These are phyloP conservation scores for Arrhopalites spinosus DNA, from an alignment of 2,888 invertebrate genomes.

Conservation along the genomic window DNA sequence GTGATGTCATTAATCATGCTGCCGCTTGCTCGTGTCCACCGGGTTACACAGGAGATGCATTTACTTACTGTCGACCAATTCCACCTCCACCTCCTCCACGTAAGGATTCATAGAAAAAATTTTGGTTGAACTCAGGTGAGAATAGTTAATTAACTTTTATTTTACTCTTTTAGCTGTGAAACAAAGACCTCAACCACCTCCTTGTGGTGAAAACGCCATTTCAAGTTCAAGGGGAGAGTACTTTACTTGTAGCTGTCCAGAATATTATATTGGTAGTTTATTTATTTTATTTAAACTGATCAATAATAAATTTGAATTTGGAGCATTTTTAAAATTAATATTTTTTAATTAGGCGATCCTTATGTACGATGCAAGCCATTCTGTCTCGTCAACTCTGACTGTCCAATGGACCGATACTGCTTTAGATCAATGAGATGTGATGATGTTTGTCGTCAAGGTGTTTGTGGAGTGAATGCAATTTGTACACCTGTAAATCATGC, in stretches of 20 bases:
- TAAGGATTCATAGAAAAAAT: background rate
- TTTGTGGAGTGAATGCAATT: slow-evolving; percentile 65
- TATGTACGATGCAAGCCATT: slow-evolving; percentile 72
- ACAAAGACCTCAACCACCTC: slow-evolving; percentile 43
- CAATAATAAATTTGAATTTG: too few species aligned
- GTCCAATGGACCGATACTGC: slow-evolving; percentile 79
- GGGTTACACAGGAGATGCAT: slow-evolving; percentile 61
- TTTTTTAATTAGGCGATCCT: slow-evolving; percentile 65
- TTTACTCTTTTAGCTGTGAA: background rate
- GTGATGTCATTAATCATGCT: slow-evolving; percentile 75
- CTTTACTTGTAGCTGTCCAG: slow-evolving; percentile 53
- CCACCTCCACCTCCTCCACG: slow-evolving; percentile 52
- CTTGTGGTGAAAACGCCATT: slow-evolving; percentile 61
- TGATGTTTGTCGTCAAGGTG: slow-evolving; percentile 70
- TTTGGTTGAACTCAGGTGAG: background rate
- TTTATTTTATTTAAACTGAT: too few species aligned
- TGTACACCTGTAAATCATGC: slow-evolving; percentile 77
- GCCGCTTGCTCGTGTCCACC: slow-evolving; percentile 68
- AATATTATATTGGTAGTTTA: slow-evolving; percentile 58
- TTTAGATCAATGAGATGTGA: slow-evolving; percentile 78
- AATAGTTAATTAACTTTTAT: background rate
- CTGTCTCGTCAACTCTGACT: slow-evolving; percentile 86
- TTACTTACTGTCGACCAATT: slow-evolving; percentile 52
- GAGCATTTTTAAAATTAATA: too few species aligned
- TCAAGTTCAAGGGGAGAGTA: slow-evolving; percentile 58